Evolutionary conservation across 2,888 invertebrate genomes (phyloP).

Genomic region (Boloria selene): DNA sequence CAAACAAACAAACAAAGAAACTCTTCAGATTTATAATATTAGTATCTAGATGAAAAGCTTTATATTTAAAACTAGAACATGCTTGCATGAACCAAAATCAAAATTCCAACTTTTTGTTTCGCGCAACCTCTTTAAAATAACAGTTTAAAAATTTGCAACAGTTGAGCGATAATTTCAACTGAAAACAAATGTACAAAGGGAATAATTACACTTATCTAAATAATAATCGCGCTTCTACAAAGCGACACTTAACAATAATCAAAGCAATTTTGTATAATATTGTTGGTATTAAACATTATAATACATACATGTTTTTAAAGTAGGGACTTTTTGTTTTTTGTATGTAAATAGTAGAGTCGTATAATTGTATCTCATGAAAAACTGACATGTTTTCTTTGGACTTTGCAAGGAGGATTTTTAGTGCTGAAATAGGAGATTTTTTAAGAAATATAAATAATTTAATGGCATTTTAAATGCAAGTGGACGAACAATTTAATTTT

Average conservation of each 20-base stretch:
- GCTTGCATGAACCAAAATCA: too few species aligned
- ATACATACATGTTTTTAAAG: neutral
- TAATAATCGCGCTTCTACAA: conserved; percentile 9
- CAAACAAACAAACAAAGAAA: too few species aligned
- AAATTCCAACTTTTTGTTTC: too few species aligned
- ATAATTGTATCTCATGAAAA: conserved; percentile 5
- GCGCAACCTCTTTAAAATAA: too few species aligned
- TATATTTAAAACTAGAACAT: too few species aligned
- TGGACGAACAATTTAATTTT: too few species aligned
- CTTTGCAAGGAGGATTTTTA: neutral
- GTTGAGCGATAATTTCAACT: too few species aligned
- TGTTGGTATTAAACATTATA: conserved; percentile 1
- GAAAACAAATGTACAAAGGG: conserved; percentile 3
- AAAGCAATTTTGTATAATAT: conserved; percentile 15
- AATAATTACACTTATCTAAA: neutral
- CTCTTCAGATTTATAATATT: too few species aligned
- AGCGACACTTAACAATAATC: conserved; percentile 5
- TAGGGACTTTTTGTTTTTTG: neutral
- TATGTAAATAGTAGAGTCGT: conserved; percentile 1
- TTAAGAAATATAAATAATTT: too few species aligned
- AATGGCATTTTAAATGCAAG: too few species aligned
- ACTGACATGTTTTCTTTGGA: neutral
- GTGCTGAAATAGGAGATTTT: neutral
- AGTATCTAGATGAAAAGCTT: too few species aligned
- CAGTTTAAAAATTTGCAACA: too few species aligned